phyloP scores from a whole-genome alignment of 2,113 vertebrate genomes.

The Heliornis fulica region DNA sequence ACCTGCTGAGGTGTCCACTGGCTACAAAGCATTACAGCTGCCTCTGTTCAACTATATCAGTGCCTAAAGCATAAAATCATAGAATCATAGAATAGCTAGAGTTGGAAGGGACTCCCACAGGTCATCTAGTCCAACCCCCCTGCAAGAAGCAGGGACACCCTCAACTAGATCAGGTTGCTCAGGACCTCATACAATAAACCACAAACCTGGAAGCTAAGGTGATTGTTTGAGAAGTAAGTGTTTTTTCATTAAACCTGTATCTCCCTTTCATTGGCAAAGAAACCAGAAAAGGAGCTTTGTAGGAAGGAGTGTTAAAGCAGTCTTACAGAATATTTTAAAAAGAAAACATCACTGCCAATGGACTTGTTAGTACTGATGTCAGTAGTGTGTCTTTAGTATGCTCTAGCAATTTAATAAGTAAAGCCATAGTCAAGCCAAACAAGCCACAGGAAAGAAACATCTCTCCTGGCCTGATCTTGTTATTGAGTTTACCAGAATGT shows the following conservation, averaged over 20 bases:
- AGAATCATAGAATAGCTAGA: too few species aligned
- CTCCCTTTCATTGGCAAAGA: not conserved
- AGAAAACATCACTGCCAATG: not conserved
- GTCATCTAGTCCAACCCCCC: too few species aligned
- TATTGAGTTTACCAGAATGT: not conserved
- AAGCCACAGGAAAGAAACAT: not conserved
- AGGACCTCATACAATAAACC: too few species aligned
- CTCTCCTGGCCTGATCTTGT: not conserved
- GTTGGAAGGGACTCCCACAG: too few species aligned
- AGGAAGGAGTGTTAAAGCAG: not conserved
- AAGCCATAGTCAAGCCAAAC: not conserved
- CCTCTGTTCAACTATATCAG: not conserved
- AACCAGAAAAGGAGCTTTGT: not conserved
- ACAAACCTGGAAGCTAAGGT: not conserved
- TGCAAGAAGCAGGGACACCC: too few species aligned
- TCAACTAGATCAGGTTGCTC: too few species aligned
- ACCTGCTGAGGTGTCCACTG: not conserved
- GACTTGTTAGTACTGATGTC: not conserved
- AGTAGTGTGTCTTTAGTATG: not conserved
- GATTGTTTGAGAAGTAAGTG: not conserved
- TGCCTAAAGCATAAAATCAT: too few species aligned
- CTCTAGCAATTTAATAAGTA: not conserved
- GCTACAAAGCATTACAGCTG: not conserved
- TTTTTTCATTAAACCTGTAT: not conserved
- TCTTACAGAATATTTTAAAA: not conserved